Evolutionary conservation across 2,113 vertebrate species (phyloP), one percentile per base, ranked within the genome.

Genomic region (Catagonus wagneri): DNA sequence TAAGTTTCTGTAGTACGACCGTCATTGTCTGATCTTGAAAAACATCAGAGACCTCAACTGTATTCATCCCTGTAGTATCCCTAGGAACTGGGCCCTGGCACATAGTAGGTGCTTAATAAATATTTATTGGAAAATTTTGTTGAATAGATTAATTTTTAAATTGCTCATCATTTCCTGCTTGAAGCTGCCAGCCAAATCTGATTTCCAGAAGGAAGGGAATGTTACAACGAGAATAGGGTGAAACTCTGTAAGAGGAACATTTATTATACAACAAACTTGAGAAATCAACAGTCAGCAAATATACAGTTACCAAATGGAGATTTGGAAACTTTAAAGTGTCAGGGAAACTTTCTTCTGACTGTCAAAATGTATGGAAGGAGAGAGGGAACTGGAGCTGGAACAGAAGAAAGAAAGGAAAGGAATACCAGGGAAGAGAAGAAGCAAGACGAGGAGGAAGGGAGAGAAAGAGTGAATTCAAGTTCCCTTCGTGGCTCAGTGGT

Each of bases 1-100:
- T 79, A 54, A 89, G 7, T 56, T 19, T 93, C 68, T n/a, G 13
- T 10, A 71, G 60, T 50, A 2, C 7, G 7, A 27, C 29, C 81
- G 60, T 19, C 61, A 80, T 89, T 69, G 94, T 95, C 22, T 90
- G 58, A 69, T 79, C 39, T 69, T 71, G 60, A n/a, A 61, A 66
- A 66, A 71, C 34, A 52, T 61, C 25, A 44, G 52, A 60, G 56
- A 68, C 3, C 27, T 44, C 36, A 25, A 34, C 25, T 23, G 4
- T 83, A n/a, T 58, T 61, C 29, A n/a, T 83, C 15, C 22, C 22
- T 79, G 20, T 12, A 72, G 0, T 39, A 60, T 39, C 34, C 4
- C 6, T 66, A n/a, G 29, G 74, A 79, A 72, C 22, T 17, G 50
- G 13, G 54, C 7, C 25, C 32, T 54, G 22, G 22, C 14, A 66